Evolutionary conservation across 2,113 vertebrate genomes (phyloP).

Genomic region (Panurus biarmicus): DNA sequence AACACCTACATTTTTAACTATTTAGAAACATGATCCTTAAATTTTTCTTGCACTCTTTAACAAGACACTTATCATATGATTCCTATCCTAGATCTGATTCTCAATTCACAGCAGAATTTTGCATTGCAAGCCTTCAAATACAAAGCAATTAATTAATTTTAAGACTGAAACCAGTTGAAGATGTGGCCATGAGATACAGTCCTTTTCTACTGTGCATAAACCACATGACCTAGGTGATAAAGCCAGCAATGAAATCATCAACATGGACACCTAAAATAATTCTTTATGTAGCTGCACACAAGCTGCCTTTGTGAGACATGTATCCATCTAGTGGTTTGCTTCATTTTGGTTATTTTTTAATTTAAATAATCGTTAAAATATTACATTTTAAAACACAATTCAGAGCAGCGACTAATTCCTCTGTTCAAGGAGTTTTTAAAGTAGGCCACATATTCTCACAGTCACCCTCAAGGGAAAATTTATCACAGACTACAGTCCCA

Average conservation of each 20-base stretch:
- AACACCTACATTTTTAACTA: not conserved
- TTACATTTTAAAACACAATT: not conserved
- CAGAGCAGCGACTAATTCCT: not conserved
- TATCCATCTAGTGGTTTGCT: not conserved
- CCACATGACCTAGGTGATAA: not conserved
- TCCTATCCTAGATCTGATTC: not conserved
- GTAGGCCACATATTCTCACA: not conserved
- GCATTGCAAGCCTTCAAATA: not conserved
- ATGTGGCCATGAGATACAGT: not conserved
- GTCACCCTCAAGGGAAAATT: not conserved
- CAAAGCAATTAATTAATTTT: not conserved
- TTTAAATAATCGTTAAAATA: not conserved
- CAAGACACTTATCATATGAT: fast-evolving
- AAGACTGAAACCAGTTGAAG: not conserved
- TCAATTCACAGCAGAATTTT: not conserved
- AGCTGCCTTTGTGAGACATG: not conserved
- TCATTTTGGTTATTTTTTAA: not conserved
- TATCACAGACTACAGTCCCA: not conserved
- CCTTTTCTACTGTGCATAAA: not conserved
- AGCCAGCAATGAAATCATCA: not conserved
- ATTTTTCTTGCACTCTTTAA: not conserved
- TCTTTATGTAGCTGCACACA: not conserved
- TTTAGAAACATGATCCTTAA: not conserved
- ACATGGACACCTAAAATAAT: not conserved
- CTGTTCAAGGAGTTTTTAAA: not conserved